phyloP scores from a whole-genome alignment of 2,797 vertebrate genomes.

The Siniperca undulata region DNA sequence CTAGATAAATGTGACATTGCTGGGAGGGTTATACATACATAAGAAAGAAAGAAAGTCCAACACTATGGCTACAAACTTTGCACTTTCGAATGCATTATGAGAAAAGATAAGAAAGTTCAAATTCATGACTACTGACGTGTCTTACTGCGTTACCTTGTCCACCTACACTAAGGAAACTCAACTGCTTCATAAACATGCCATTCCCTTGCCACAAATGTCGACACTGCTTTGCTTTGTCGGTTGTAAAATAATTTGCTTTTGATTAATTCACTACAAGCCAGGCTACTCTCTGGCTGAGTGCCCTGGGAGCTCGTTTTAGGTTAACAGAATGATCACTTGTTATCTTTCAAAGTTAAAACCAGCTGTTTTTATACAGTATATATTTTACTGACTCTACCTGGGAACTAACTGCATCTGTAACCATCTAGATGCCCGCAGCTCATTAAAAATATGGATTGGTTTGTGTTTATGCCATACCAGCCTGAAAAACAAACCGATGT shows the following conservation, averaged over 20 bases:
- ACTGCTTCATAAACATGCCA: too few relatives aligned
- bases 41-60: not conserved
- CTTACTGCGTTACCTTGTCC: not conserved
- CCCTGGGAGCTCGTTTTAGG: not conserved
- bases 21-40: not conserved
- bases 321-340: not conserved
- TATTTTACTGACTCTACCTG: too few relatives aligned
- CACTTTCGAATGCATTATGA: not conserved
- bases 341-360: not conserved
- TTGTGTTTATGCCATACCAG: not conserved
- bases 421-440: not conserved
- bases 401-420: not conserved
- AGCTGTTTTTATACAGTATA: not conserved
- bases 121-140: not conserved
- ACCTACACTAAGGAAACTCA: slow-evolving; percentile 16
- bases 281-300: not conserved
- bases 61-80: not conserved
- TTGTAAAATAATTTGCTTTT: not conserved
- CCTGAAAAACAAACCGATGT: too few relatives aligned
- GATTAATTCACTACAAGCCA: not conserved
- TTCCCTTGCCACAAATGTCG: not conserved
- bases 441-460: not conserved
- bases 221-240: not conserved
- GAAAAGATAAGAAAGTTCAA: not conserved
- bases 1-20: not conserved